These are phyloP conservation scores for Xylocampa areola DNA, from an alignment of 2,888 invertebrate genomes.

Conservation along the genomic window DNA sequence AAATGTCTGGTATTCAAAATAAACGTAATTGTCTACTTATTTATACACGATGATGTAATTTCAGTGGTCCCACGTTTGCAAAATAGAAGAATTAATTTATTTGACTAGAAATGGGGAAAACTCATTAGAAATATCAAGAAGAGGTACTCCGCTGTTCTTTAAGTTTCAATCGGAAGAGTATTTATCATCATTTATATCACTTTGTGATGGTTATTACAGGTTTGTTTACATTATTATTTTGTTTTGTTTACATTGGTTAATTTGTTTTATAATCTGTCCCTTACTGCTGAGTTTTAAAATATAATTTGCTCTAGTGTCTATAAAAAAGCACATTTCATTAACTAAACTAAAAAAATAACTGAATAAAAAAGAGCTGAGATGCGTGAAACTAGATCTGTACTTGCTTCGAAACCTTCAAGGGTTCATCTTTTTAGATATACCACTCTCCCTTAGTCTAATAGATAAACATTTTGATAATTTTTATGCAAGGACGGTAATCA, in stretches of 20 bases:
- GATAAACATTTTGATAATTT: too few relatives aligned
- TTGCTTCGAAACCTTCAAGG: too few relatives aligned
- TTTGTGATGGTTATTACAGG: conserved; percentile 96
- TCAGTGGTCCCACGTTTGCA: conserved; percentile 93
- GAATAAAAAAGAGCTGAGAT: too few relatives aligned
- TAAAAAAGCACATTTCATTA: too few relatives aligned
- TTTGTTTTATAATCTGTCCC: neutral
- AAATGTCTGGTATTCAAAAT: too few relatives aligned
- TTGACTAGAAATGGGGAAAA: conserved; percentile 93
- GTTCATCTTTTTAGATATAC: too few relatives aligned
- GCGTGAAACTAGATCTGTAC: too few relatives aligned
- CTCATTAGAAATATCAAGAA: conserved; percentile 93
- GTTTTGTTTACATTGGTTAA: neutral
- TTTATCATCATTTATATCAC: conserved; percentile 94
- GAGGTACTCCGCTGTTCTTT: conserved; percentile 94
- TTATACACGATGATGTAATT: conserved; percentile 51
- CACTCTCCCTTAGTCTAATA: too few relatives aligned
- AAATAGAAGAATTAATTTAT: conserved; percentile 95
- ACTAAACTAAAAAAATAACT: too few relatives aligned
- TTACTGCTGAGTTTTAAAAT: too few relatives aligned
- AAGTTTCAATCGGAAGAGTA: conserved; percentile 92
- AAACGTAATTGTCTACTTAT: neutral
- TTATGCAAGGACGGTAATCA: too few relatives aligned
- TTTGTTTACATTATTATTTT: conserved; percentile 58
- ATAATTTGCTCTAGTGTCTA: too few relatives aligned